phyloP scores from a whole-genome alignment of 2,797 vertebrate genomes.

The Anas capensis region DNA sequence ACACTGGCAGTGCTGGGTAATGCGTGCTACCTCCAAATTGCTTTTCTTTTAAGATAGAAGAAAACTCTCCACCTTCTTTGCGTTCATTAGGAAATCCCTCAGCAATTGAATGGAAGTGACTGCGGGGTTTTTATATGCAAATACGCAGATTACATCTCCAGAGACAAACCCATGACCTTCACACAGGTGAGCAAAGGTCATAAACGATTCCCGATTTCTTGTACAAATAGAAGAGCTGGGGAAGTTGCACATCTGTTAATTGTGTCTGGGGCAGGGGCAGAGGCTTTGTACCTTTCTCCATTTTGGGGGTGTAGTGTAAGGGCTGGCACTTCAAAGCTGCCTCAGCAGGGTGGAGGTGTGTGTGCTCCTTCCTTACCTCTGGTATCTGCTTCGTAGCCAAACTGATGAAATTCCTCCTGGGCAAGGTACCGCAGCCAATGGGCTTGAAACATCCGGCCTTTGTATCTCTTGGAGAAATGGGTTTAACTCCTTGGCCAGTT shows the following conservation, averaged over 20 bases:
- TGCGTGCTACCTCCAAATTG: rapidly evolving
- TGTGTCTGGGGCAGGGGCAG: neutral
- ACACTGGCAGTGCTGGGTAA: neutral
- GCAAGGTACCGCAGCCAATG: neutral
- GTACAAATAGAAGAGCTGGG: rapidly evolving
- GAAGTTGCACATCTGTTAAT: neutral
- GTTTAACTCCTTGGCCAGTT: neutral
- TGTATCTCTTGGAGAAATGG: neutral
- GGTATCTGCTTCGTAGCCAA: neutral
- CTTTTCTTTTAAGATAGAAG: neutral
- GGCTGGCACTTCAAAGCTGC: neutral
- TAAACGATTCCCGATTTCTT: neutral
- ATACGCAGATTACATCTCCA: slow-evolving; percentile 90
- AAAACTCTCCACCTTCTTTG: neutral
- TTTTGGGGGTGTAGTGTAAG: neutral
- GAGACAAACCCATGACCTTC: slow-evolving; percentile 88
- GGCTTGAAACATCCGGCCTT: neutral
- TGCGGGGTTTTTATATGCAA: slow-evolving; percentile 96
- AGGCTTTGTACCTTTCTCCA: neutral
- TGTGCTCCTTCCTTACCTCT: rapidly evolving
- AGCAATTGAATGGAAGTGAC: slow-evolving; percentile 91
- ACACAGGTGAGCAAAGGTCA: slow-evolving; percentile 83
- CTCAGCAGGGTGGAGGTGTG: neutral
- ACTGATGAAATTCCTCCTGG: neutral
- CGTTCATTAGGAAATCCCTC: slow-evolving; percentile 90